Base-by-base conservation (phyloP, 2,888 invertebrate species). In the Noctua janthe region DNA sequence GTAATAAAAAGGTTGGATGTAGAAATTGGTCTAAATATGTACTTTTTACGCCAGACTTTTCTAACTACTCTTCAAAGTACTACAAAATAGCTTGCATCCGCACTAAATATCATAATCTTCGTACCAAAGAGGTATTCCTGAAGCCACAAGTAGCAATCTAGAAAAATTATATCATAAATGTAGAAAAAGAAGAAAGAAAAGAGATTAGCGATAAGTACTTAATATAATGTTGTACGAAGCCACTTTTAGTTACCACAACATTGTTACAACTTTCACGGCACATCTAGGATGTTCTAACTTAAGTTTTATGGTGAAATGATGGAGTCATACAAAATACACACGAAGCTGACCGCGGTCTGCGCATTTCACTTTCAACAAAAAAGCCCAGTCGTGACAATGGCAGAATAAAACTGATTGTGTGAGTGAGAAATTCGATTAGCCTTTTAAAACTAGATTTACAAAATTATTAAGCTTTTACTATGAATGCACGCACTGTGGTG, bases 291-390 rank as follows among this genome's bases (percentile, higher is more conserved):
- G 66, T 77, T 71, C 76, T 82, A 86, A 82, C 79, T 74, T 69
- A 67, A 83, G 47, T 76, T 82, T 78, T 80, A 83, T 78, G 81
- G 62, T 64, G 23, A 81, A 83, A 83, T 83, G 78, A 87, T 81
- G 87, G 80, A 82, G 62, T 74, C 81, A 76, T 72, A 84, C 82
- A 79, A 85, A 74, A 71, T 74, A 74, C 71, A 78, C 71, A 66
- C 84, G 47, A 62, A 83, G 79, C 74, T 81, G 73, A 81, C 82
- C 79, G 71, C 85, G 72, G 75, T 75, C 74, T 74, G 87, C 80
- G 72, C 79, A 85, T 86, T 90, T 90, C 90, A 89, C 90, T 90
- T 90, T 85, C 81, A n/a, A 87, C 76, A 90, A 89, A 90, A 88
- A 87, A 86, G 71, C 47, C 15, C 23, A 74, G 70, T 90, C 87